A percentile compares a stretch with the other conserved stretches of the same genome.
Evolutionary conservation across 2,888 invertebrate genomes (phyloP).

Genomic region (Netelia inedita): DNA sequence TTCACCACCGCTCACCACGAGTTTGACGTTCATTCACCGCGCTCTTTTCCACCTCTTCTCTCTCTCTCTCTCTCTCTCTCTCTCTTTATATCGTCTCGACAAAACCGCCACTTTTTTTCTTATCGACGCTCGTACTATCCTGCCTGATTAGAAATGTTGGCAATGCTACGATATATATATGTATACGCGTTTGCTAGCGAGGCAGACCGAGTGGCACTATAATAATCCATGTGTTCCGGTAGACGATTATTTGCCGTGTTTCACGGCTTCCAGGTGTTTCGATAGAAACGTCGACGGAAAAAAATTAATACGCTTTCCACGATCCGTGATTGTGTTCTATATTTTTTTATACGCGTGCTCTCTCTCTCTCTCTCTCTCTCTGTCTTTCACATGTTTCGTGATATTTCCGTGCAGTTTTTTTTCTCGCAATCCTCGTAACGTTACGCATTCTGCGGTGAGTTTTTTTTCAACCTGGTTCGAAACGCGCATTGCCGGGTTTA

Average conservation of each 20-base stretch:
- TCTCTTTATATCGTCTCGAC: constrained; percentile 43
- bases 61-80: constrained; percentile 11
- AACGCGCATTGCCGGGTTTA: constrained; percentile 22
- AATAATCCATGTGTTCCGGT: constrained; percentile 17
- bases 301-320: constrained; percentile 41
- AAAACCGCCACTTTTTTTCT: constrained; percentile 50
- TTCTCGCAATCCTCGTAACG: constrained; percentile 14
- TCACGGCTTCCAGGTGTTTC: constrained; percentile 28
- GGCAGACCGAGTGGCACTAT: constrained; percentile 14
- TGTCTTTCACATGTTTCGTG: neutral
- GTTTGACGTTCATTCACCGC: neutral
- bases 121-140: constrained; percentile 36
- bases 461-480: constrained; percentile 32
- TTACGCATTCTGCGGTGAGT: constrained; percentile 33
- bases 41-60: neutral
- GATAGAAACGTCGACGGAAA: constrained; percentile 28
- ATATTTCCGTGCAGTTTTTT: neutral
- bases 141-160: constrained; percentile 39
- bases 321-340: neutral
- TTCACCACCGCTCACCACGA: neutral
- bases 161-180: constrained; percentile 3
- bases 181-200: constrained; percentile 5
- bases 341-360: neutral
- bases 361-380: neutral
- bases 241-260: constrained; percentile 25